Evolutionary conservation across 2,888 invertebrate genomes (phyloP), one percentile per base, ranked within the genome.

Genomic region (Drosophila tripunctata): DNA sequence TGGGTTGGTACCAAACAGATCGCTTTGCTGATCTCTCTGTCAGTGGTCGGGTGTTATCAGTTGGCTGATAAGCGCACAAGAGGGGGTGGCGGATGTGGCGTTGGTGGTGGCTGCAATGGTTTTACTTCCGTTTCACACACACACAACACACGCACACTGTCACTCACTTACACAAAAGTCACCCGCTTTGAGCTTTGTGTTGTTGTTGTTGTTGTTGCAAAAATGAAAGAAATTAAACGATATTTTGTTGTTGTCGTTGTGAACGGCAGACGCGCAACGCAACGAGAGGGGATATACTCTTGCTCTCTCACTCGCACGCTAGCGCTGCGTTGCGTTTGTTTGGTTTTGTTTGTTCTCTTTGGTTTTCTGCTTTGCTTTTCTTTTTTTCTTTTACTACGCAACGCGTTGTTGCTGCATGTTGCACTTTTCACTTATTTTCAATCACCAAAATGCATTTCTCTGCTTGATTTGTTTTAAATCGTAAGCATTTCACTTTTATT

Each of bases 221-320:
- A 86, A 77, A 63, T 58, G 66, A 79, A 85, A 77, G 71, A 86
- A 81, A 84, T 81, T 81, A 77, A 83, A 75, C 68, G 81, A 81
- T 86, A 86, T 86, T 86, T 81, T 83, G 77, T 78, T 82, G 78
- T 65, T 64, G 67, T 80, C 78, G 75, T 77, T 81, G 80, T 65
- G 67, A 72, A 64, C 81, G 61, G 40, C 69, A 57, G 55, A 69
- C 51, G 65, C 58, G 45, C 43, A 21, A 44, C 27, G 43, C 17
- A 38, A 24, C 58, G 48, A 33, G 68, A 68, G 63, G 60, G 54
- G 50, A 61, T 47, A 61, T 47, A 54, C 64, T 50, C 57, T 47
- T 5, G 40, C 47, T 38, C 44, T 50, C 63, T 51, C 27, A 27
- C 63, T 51, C 52, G 24, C 76, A 50, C 44, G 43, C 57, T 50